A percentile compares a stretch with the other conserved stretches of the same genome.
phyloP scores from a whole-genome alignment of 2,888 invertebrate genomes.

The Pedicia rivosa region DNA sequence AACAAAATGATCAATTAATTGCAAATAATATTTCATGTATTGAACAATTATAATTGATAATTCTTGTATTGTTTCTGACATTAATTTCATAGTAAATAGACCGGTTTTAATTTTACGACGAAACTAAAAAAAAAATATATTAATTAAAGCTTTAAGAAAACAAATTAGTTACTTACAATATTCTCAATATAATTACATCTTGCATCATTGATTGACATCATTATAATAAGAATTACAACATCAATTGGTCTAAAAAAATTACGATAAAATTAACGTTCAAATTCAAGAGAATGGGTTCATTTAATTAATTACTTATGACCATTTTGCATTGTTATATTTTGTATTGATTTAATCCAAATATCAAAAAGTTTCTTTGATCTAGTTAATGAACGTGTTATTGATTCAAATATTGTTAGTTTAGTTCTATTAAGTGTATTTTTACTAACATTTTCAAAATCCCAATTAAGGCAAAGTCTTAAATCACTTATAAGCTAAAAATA shows the following conservation, averaged over 20 bases:
- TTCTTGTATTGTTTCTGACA: conserved; percentile 39
- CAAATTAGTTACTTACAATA: conserved; percentile 38
- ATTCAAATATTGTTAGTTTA: conserved; percentile 23
- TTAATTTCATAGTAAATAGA: conserved; percentile 37
- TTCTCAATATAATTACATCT: conserved; percentile 44
- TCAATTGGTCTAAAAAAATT: conserved; percentile 41
- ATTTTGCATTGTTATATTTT: conserved; percentile 13
- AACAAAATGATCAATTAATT: conserved; percentile 39
- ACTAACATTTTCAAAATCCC: conserved; percentile 4
- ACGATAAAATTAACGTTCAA: background rate
- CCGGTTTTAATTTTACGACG: conserved; percentile 41
- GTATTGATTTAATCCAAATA: conserved; percentile 23
- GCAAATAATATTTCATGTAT: conserved; percentile 37
- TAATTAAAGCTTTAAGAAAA: conserved; percentile 29
- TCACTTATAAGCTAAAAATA: conserved; percentile 15
- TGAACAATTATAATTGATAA: conserved; percentile 38
- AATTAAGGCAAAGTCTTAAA: conserved; percentile 21
- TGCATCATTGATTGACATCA: conserved; percentile 42
- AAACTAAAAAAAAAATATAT: conserved; percentile 15
- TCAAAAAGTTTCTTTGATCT: conserved; percentile 25
- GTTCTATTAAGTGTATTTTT: conserved; percentile 15
- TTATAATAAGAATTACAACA: conserved; percentile 45
- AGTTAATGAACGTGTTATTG: conserved; percentile 21
- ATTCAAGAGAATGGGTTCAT: no score
- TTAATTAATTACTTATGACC: conserved; percentile 16